These are phyloP conservation scores for Aporrectodea caliginosa DNA, from an alignment of 1,140 invertebrate species.

Conservation along the genomic window DNA sequence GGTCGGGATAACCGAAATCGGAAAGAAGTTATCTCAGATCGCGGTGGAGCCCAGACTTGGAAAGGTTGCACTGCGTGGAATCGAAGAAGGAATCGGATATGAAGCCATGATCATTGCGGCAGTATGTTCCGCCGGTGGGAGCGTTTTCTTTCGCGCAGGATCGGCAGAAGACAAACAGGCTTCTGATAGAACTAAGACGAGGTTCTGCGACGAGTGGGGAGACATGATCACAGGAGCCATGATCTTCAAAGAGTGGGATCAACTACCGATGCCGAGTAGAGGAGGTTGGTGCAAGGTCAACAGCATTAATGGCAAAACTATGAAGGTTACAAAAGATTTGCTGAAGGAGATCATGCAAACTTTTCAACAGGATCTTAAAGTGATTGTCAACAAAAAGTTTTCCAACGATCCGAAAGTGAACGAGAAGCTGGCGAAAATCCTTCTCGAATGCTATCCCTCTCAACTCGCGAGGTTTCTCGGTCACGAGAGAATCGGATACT, in stretches of 20 bases:
- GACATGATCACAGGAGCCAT: slow-evolving; percentile 4
- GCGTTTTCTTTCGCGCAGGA: slow-evolving; percentile 18
- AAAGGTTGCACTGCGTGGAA: neutral
- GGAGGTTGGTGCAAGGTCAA: slow-evolving; percentile 9
- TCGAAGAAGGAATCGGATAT: slow-evolving; percentile 8
- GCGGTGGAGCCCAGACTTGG: slow-evolving; percentile 5
- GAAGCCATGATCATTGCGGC: slow-evolving; percentile 10
- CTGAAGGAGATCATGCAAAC: slow-evolving; percentile 8
- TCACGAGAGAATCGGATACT: slow-evolving; percentile 10
- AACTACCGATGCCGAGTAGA: neutral
- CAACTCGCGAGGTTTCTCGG: slow-evolving; percentile 8
- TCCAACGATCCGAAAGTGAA: slow-evolving; percentile 1
- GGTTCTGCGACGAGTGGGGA: slow-evolving; percentile 15
- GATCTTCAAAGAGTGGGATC: slow-evolving; percentile 17
- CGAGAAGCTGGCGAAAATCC: slow-evolving; percentile 11
- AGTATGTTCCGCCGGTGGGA: neutral
- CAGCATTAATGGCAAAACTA: slow-evolving; percentile 4
- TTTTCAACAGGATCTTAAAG: neutral
- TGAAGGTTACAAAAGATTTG: neutral
- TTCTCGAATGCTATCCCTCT: slow-evolving; percentile 4
- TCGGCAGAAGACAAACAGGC: neutral
- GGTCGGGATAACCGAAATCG: slow-evolving; percentile 42
- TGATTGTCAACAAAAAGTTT: neutral
- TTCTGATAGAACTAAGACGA: slow-evolving; percentile 10
- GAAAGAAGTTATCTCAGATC: slow-evolving; percentile 41